phyloP scores from a whole-genome alignment of 2,113 vertebrate genomes.

The Daubentonia madagascariensis region DNA sequence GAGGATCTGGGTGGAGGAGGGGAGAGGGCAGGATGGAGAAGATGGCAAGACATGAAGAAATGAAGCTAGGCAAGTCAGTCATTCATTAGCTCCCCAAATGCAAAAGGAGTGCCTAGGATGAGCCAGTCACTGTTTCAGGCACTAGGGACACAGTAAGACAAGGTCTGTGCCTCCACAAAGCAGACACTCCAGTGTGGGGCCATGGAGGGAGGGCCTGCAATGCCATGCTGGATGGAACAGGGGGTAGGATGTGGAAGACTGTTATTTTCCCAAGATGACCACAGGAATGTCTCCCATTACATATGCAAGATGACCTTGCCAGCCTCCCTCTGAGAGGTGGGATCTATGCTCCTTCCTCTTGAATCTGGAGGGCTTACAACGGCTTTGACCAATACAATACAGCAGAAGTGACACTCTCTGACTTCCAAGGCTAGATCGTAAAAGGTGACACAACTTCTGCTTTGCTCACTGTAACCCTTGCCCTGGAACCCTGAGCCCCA shows the following conservation, averaged over 20 bases:
- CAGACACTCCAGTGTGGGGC: fast-evolving
- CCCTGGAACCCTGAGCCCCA: neutral
- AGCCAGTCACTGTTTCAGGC: neutral
- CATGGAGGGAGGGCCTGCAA: neutral
- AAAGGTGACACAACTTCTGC: neutral
- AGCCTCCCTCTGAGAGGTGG: neutral
- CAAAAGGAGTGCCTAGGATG: neutral
- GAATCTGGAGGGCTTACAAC: neutral
- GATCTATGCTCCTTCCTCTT: neutral
- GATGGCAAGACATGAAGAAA: neutral
- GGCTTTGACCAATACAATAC: neutral
- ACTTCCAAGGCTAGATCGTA: neutral
- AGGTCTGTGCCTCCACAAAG: neutral
- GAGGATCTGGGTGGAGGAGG: neutral
- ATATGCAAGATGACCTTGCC: neutral
- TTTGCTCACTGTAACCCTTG: neutral
- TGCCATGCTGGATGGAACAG: neutral
- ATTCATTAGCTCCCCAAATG: neutral
- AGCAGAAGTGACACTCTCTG: neutral
- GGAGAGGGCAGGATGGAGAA: neutral
- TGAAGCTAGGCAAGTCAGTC: neutral
- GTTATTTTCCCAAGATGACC: neutral
- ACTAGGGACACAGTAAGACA: neutral
- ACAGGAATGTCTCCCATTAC: neutral
- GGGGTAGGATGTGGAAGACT: neutral